Base-by-base conservation (phyloP, 2,797 vertebrate genomes). In the Peromyscus eremicus region DNA sequence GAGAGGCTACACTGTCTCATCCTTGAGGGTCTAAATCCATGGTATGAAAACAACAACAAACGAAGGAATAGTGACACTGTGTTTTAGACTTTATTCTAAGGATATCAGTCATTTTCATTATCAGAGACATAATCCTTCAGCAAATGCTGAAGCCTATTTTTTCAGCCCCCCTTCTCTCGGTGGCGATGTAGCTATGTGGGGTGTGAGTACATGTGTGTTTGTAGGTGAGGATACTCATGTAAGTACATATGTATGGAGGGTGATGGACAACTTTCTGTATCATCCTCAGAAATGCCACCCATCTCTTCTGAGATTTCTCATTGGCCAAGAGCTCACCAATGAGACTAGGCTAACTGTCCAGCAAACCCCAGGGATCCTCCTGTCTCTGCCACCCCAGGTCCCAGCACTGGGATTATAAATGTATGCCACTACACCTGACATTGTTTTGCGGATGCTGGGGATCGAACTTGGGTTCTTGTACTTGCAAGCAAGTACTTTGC, bases 81-180 rank as follows among this genome's bases (percentile, higher is more conserved):
- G 62, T 55, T 94, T 94, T 9, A 43, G 75, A 32, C n/a, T 89
- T 91, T 91, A 37, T 68, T 94, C 49, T 80, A 83, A 87, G 87
- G 52, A 70, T 9, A 29, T 23, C 9, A 57, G 77, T 87, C 9
- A 23, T 32, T 82, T 93, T 34, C 17, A 92, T 73, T 75, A 86
- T 91, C 71, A 92, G 91, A 60, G 57, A 62, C 82, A 43, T 27
- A 76, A 49, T n/a, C 9, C 25, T 60, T 17, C 17, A n/a, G 73
- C 43, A 88, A 92, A 64, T 25, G 81, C 43, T 82, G 37, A 71
- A 64, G 82, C 32, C 75, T 29, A 29, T 37, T 66, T 62, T 90
- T 90, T 68, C 52, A 7, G 40, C 27, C 27, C 40, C 37, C 23
- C 29, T 34, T 46, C 19, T 66, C 62, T 84, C 82, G 34, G 82